phyloP scores from a whole-genome alignment of 2,797 vertebrate genomes.

The Myoxocephalus aenaeus region DNA sequence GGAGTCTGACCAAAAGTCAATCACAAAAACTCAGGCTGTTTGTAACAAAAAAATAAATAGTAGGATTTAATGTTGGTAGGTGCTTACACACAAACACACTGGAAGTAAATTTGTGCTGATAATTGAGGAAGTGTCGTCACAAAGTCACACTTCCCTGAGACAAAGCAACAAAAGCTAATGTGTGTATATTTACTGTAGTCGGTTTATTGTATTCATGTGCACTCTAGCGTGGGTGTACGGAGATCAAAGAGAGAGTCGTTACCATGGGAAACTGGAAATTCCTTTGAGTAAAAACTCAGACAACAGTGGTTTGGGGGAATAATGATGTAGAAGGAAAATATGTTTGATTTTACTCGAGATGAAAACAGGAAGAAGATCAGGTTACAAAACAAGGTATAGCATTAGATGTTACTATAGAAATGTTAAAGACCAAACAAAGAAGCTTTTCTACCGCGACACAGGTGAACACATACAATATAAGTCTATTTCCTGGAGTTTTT shows the following conservation, averaged over 20 bases:
- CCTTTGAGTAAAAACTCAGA: background rate
- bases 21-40: background rate
- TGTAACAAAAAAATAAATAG: background rate
- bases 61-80: background rate
- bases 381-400: background rate
- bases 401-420: background rate
- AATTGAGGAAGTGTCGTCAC: background rate
- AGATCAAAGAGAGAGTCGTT: conserved; percentile 12
- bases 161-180: conserved; percentile 9
- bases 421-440: background rate
- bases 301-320: background rate
- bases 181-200: background rate
- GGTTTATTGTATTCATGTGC: background rate
- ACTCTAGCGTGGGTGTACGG: background rate
- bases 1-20: conserved; percentile 4
- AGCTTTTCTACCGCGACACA: background rate
- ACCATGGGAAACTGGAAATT: conserved; percentile 8
- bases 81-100: background rate
- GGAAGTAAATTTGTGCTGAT: background rate
- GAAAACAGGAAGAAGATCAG: background rate
- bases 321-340: background rate
- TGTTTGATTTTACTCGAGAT: background rate
- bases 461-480: background rate
- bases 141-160: background rate
- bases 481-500: background rate